phyloP scores from a whole-genome alignment of 2,113 vertebrate genomes.

The Gobius niger region DNA sequence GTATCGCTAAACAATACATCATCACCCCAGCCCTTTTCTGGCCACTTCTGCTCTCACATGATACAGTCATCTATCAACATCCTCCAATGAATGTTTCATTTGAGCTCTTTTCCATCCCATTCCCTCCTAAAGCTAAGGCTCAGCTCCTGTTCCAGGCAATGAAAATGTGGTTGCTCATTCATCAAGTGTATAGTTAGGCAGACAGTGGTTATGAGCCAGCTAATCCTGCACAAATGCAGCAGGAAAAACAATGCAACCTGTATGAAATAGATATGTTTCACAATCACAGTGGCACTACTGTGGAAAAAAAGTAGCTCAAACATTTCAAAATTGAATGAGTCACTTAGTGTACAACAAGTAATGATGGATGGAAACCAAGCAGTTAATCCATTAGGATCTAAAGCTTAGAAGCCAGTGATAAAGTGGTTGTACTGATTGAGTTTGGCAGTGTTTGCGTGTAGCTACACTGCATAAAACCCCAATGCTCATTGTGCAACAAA shows the following conservation, averaged over 20 bases:
- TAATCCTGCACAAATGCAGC: conserved; percentile 45
- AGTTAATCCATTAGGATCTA: conserved; percentile 51
- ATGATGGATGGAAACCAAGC: conserved; percentile 55
- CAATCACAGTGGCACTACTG: conserved; percentile 9
- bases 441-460: conserved; percentile 29
- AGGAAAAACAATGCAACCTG: conserved; percentile 28
- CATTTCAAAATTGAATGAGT: conserved; percentile 20
- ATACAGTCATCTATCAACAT: conserved; percentile 75
- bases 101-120: conserved; percentile 58
- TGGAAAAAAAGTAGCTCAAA: conserved; percentile 18
- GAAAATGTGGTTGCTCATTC: conserved; percentile 45
- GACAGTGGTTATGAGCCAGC: conserved; percentile 23
- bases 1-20: conserved; percentile 74
- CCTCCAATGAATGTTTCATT: conserved; percentile 66
- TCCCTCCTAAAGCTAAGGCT: conserved; percentile 44
- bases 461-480: not conserved
- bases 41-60: conserved; percentile 59
- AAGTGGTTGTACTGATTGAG: conserved; percentile 55
- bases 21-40: conserved; percentile 62
- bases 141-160: conserved; percentile 47
- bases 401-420: conserved; percentile 49
- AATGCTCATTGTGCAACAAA: not conserved
- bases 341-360: conserved; percentile 36
- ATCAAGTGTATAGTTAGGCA: conserved; percentile 56
- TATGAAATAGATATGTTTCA: conserved; percentile 14